Conservation (phyloP, 2,888 invertebrate genomes). For the Rhabditoides inermis region DNA sequence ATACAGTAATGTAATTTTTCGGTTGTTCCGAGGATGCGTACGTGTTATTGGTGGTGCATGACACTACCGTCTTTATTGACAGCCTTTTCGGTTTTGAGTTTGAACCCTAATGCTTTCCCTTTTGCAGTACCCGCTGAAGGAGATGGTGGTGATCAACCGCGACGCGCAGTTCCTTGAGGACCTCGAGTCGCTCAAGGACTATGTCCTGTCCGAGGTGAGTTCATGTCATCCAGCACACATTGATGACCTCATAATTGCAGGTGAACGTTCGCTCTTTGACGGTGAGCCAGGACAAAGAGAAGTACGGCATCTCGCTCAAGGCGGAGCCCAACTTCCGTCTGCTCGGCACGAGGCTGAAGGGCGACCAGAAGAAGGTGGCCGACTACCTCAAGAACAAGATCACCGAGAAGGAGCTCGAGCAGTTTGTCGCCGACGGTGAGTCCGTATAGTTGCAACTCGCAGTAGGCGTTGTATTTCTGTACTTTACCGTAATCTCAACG, state of each 20-base stretch:
- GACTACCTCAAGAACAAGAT: constrained; percentile 69
- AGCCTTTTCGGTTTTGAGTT: neutral
- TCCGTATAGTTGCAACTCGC: no score
- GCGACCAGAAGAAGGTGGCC: constrained; percentile 78
- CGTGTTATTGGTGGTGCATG: no score
- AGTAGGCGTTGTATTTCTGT: neutral
- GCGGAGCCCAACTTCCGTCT: constrained; percentile 91
- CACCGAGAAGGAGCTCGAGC: constrained; percentile 70
- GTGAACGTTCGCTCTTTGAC: constrained; percentile 80
- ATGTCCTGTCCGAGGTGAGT: constrained; percentile 82
- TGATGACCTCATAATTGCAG: no score
- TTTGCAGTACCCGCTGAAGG: constrained; percentile 84
- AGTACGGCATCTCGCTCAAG: constrained; percentile 78
- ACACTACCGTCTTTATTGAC: neutral
- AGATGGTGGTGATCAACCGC: constrained; percentile 86
- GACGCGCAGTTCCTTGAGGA: constrained; percentile 71
- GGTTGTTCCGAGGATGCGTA: neutral
- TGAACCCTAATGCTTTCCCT: no score
- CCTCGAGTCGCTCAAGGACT: constrained; percentile 70
- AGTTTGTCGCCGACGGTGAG: constrained; percentile 64
- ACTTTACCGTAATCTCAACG: no score
- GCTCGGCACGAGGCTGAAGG: constrained; percentile 78
- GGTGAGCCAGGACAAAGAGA: constrained; percentile 77
- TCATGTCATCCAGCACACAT: no score
- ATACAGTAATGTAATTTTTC: no score